Base-by-base conservation (phyloP, 2,113 vertebrate species). In the Toxotes jaculatrix region DNA sequence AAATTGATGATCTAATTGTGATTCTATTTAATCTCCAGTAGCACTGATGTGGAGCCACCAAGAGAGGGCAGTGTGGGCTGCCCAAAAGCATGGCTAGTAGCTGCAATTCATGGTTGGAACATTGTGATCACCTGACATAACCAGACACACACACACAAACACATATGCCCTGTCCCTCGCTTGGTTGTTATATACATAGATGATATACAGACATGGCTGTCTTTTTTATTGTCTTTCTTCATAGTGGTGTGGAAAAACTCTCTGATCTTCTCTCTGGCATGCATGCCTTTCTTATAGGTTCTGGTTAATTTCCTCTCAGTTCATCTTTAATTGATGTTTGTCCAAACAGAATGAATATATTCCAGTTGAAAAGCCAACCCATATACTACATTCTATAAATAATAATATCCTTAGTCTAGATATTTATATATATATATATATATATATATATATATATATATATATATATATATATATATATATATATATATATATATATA, bases 61-160 rank as follows among this genome's bases (percentile, higher is more conserved):
- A 93, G 77, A 95, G 95, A 95, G 94, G 95, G 94, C 95, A 95
- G 93, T 95, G 83, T 95, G 92, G 93, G 77, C 93, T 94, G 93
- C 85, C 86, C 68, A 40, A 81, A 74, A 92, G 84, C 83, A 86
- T 73, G 57, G 88, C 71, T 70, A 59, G 63, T 74, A 89, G 87
- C 90, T 87, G 57, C 51, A 82, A 61, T 80, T 59, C 72, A 89
- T 80, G 79, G 57, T 62, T 89, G 68, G 86, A 85, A 87, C 83
- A 83, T 87, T 91, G 89, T 87, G 82, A 89, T 89, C 88, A 87
- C 89, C 88, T 90, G 81, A 90, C 87, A 86, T 64, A 67, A 57
- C 62, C 83, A 82, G 60, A 77, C 85, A 10, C 76, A 49, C 64
- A 56, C 56, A 60, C 31, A 36, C 67, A 73, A 62, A 32, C 40